phyloP scores from a whole-genome alignment of 2,888 invertebrate species.

The Drosophila ezoana region DNA sequence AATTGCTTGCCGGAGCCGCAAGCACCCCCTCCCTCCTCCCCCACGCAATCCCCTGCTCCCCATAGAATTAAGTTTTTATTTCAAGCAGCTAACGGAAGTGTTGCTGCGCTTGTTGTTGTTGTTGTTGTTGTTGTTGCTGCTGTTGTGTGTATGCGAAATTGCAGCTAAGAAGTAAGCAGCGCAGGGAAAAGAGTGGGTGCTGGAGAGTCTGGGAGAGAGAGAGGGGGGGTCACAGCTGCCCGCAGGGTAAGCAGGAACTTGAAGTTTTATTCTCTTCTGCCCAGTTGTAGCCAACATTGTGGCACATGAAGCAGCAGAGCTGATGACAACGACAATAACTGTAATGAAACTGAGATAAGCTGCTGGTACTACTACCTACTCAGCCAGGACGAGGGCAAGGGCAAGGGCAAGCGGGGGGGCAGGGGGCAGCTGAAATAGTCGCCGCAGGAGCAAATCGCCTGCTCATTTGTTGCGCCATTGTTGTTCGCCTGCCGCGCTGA shows the following conservation, averaged over 20 bases:
- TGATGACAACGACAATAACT: constrained; percentile 80
- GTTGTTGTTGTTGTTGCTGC: constrained; percentile 29
- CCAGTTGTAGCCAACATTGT: constrained; percentile 64
- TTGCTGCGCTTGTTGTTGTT: constrained; percentile 45
- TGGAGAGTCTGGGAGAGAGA: background rate
- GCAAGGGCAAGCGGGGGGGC: no score
- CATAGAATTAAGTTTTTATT: constrained; percentile 74
- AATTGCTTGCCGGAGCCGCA: constrained; percentile 49
- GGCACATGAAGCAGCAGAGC: constrained; percentile 67
- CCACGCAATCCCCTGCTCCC: constrained; percentile 15
- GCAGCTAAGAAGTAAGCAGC: constrained; percentile 67
- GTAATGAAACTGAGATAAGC: constrained; percentile 80
- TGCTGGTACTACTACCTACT: constrained; percentile 26
- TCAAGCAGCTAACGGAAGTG: constrained; percentile 78
- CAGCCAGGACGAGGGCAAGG: background rate
- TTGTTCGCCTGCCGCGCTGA: constrained; percentile 51
- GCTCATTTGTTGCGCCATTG: constrained; percentile 76
- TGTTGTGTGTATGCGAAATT: constrained; percentile 47
- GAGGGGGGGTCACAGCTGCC: constrained; percentile 35
- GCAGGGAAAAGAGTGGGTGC: background rate
- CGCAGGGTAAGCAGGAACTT: constrained; percentile 38
- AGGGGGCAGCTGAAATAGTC: background rate
- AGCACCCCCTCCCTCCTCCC: background rate
- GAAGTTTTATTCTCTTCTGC: constrained; percentile 55
- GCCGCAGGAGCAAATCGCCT: constrained; percentile 65